Evolutionary conservation across 1,140 invertebrate species (phyloP).

Genomic region (Papilio dardanus): DNA sequence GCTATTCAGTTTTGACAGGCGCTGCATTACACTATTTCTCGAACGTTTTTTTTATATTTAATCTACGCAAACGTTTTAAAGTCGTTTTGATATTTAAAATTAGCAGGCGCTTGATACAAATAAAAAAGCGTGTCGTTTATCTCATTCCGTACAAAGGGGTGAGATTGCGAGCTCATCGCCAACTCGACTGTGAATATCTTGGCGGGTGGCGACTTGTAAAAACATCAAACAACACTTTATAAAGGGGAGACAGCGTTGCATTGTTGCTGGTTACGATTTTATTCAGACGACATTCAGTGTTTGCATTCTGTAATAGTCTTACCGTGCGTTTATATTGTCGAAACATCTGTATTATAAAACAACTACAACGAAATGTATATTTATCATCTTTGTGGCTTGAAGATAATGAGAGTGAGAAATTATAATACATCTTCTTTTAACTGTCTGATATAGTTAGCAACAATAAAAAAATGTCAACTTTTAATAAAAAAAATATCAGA

Average conservation of each 20-base stretch:
- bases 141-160: slow-evolving; percentile 63
- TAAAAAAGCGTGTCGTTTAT: slow-evolving; percentile 49
- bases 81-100: slow-evolving; percentile 22
- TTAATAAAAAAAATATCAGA: not conserved
- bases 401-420: too few species aligned
- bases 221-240: slow-evolving; percentile 60
- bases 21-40: not conserved
- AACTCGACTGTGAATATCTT: slow-evolving; percentile 67
- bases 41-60: not conserved
- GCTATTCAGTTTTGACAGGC: not conserved
- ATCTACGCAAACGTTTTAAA: slow-evolving; percentile 1
- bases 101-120: slow-evolving; percentile 20
- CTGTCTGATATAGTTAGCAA: not conserved
- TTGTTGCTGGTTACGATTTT: slow-evolving; percentile 22
- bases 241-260: slow-evolving; percentile 41
- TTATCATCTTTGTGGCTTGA: too few species aligned
- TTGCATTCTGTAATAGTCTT: too few species aligned
- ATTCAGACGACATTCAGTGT: slow-evolving; percentile 4
- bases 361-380: too few species aligned
- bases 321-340: too few species aligned
- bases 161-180: slow-evolving; percentile 57
- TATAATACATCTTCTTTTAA: not conserved
- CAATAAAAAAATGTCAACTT: not conserved
- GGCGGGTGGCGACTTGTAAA: slow-evolving; percentile 49
- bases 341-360: not conserved